phyloP scores from a whole-genome alignment of 2,888 invertebrate genomes.

The Drymonia ruficornis region DNA sequence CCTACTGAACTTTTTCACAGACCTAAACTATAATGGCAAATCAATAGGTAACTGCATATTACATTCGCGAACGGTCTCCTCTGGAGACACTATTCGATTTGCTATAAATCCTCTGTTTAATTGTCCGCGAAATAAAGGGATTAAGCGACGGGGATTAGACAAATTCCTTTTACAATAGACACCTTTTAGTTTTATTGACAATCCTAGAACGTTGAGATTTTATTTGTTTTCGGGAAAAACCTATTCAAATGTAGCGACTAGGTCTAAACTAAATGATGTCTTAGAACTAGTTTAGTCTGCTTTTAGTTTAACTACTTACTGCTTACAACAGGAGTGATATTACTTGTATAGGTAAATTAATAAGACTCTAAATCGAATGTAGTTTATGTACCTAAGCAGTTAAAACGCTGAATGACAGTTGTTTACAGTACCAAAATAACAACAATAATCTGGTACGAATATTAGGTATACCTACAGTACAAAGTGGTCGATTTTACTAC shows the following conservation, averaged over 20 bases:
- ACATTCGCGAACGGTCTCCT: slow-evolving; percentile 40
- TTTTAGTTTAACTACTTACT: no score
- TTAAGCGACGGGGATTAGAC: slow-evolving; percentile 63
- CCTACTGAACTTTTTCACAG: background rate
- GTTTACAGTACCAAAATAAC: no score
- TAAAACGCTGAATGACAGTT: no score
- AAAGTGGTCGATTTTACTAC: no score
- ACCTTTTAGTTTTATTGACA: slow-evolving; percentile 21
- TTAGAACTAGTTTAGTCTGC: no score
- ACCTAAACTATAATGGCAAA: slow-evolving; percentile 48
- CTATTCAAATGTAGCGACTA: background rate
- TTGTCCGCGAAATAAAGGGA: slow-evolving; percentile 82
- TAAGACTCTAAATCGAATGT: no score
- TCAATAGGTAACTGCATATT: slow-evolving; percentile 55
- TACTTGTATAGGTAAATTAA: no score
- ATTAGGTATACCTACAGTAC: no score
- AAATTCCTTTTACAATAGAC: slow-evolving; percentile 33
- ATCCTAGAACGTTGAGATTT: slow-evolving; percentile 9
- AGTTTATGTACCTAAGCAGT: no score
- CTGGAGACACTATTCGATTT: slow-evolving; percentile 68
- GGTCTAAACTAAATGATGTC: no score
- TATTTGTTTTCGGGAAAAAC: background rate
- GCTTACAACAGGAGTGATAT: no score
- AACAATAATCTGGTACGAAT: no score
- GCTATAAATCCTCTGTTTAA: slow-evolving; percentile 79